Base-by-base conservation (phyloP, 2,888 invertebrate species). In the Unio pictorum region DNA sequence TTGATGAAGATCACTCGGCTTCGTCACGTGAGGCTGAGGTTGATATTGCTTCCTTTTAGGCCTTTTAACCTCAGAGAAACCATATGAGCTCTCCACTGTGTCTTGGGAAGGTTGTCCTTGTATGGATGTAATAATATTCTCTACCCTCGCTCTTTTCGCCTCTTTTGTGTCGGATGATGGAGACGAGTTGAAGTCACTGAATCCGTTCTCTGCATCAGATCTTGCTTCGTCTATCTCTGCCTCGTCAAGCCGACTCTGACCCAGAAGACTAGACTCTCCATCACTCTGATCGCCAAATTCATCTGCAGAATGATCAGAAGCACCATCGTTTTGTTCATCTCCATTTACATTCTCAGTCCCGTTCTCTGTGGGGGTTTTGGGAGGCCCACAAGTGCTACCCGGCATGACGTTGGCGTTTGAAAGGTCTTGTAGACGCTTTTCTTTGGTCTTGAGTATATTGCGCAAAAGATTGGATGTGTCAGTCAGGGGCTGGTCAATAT, bases 121-220 rank as follows among this genome's bases (percentile, higher is more conserved):
- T 95, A 97, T 97, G 80, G 95, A 95, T 81, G 95, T 96, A 84
- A 97, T 96, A 86, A 98, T 97, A 90, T 96, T 96, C 91, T 98
- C 97, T 79, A 97, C 96, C 82, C 97, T 94, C 61, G 96, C 96
- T 84, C 96, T 94, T 91, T 97, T 97, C 87, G 95, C 94, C 90
- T 87, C 87, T 67, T 85, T 83, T 45, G 72, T 80, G 15, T 45
- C 45, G 55, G 83, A 84, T 26, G 74, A 77, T 30, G 73, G 68
- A 54, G 70, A 66, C 30, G 71, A 75, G 45, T 64, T 67, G 17
- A 72, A 64, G 23, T 73, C 79, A 45, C 60, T 74, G 26, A 74
- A 75, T 56, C 66, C 64, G 58, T 72, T 71, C 62, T 79, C 80
- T 18, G 64, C 67, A 55, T 78, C 79, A 30, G 74, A 76, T 60